These are phyloP conservation scores for Pseudomyrmex concolor DNA, from an alignment of 1,140 invertebrate genomes.

Conservation along the genomic window DNA sequence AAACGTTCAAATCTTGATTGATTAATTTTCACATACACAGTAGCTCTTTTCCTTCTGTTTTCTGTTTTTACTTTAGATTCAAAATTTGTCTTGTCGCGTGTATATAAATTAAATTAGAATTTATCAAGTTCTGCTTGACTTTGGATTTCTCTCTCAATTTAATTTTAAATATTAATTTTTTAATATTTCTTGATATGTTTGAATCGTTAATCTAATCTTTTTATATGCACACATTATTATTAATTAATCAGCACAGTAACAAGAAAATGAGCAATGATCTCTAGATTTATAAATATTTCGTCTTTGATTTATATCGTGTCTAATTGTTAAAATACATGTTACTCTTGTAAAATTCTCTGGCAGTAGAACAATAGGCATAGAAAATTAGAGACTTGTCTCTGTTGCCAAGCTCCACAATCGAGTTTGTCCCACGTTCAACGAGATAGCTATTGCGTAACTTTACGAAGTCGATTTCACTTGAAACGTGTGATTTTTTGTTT, in stretches of 20 bases:
- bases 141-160: background rate
- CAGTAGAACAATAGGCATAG: conserved; percentile 27
- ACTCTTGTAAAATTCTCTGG: background rate
- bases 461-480: no score
- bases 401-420: no score
- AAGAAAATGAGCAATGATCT: background rate
- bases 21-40: no score
- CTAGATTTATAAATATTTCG: background rate
- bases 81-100: background rate
- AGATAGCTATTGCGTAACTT: no score
- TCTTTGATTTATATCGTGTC: background rate
- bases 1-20: no score
- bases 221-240: no score
- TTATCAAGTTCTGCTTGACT: background rate
- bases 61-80: no score
- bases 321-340: no score
- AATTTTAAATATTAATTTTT: background rate
- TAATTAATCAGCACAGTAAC: background rate
- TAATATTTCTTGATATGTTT: background rate
- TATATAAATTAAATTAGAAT: conserved; percentile 12
- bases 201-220: background rate
- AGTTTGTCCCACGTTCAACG: no score
- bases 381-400: no score
- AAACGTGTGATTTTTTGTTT: no score
- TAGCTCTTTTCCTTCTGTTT: no score